Evolutionary conservation across 2,113 vertebrate genomes (phyloP).

Genomic region (Notarius quadriscutis): DNA sequence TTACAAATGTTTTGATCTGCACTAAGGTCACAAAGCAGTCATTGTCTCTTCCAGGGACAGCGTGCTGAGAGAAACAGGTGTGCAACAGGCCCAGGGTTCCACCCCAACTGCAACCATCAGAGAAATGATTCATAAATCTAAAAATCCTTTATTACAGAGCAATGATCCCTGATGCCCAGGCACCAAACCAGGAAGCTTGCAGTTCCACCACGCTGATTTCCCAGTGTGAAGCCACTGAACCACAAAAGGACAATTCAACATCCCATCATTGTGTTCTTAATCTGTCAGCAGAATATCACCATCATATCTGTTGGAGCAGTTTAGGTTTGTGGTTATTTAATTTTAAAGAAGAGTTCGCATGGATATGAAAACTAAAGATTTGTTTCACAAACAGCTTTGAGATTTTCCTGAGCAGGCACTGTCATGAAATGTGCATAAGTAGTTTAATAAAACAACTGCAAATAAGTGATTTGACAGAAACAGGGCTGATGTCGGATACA

Average conservation of each 20-base stretch:
- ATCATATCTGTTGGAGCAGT: not conserved
- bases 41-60: not conserved
- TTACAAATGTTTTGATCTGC: not conserved
- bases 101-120: not conserved
- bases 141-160: not conserved
- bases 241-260: not conserved
- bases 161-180: not conserved
- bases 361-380: not conserved
- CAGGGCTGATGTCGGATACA: not conserved
- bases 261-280: not conserved
- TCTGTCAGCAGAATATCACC: not conserved
- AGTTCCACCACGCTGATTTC: not conserved
- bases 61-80: not conserved
- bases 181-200: not conserved
- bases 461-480: not conserved
- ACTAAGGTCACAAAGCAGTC: not conserved
- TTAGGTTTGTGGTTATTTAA: not conserved
- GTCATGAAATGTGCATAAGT: not conserved
- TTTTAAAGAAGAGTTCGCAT: not conserved
- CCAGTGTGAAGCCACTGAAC: constrained; percentile 4
- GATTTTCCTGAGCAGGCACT: not conserved
- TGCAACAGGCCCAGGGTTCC: not conserved
- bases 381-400: not conserved
- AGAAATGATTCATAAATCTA: constrained; percentile 3
- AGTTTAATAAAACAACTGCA: not conserved